Conservation (phyloP, 2,113 vertebrate species). For the Bos javanicus region DNA sequence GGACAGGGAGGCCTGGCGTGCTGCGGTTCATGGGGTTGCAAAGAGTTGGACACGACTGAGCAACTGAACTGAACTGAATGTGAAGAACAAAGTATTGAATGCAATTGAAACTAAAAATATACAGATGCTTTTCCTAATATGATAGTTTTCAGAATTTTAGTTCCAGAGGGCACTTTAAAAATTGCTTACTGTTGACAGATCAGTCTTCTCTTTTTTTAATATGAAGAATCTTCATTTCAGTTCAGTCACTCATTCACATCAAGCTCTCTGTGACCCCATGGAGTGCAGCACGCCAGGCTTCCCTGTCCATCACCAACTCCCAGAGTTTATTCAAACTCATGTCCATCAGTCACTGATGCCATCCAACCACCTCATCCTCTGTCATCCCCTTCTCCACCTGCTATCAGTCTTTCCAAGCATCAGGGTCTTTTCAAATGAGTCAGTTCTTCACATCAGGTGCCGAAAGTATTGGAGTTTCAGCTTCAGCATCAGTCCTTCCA, state of each 20-base stretch:
- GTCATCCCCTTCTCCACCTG: neutral
- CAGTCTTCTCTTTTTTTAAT: neutral
- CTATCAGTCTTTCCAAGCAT: rapidly evolving
- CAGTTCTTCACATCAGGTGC: rapidly evolving
- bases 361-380: neutral
- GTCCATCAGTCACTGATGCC: neutral
- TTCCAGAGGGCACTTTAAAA: neutral
- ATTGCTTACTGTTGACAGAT: neutral
- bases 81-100: neutral
- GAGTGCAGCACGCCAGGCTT: neutral
- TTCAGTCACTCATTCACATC: rapidly evolving
- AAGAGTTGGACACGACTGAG: neutral
- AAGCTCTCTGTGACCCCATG: neutral
- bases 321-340: neutral
- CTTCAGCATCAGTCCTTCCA: neutral
- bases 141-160: neutral
- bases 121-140: neutral
- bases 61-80: neutral
- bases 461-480: neutral
- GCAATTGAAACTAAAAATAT: neutral
- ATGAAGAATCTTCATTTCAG: neutral
- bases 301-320: neutral
- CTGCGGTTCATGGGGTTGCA: rapidly evolving
- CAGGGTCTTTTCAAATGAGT: neutral
- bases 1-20: neutral